Evolutionary conservation across 2,888 invertebrate species (phyloP), one percentile per base, ranked within the genome.

Genomic region (Yponomeuta plumbellus): DNA sequence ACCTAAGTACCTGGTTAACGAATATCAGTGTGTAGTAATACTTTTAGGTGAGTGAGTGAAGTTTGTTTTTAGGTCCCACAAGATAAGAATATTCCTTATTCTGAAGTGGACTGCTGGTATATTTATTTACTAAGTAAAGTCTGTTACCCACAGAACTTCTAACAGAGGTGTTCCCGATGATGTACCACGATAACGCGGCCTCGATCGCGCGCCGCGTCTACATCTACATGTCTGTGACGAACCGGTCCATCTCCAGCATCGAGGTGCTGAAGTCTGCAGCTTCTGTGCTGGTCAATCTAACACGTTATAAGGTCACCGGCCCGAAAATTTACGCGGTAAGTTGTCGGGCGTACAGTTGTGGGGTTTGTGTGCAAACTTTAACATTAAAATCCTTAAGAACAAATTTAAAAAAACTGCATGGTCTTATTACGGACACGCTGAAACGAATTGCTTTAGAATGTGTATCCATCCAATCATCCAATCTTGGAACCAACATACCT

Each of bases 211-310:
- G 80, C 3, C 77, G 80, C 23, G 84, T 91, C 40, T 84, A 85
- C 74, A 71, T 78, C 1, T 91, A 86, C 71, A 91, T 91, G 88
- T 82, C 83, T 0, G 77, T 79, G 22, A 84, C 92, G 2, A 93
- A 92, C 75, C 88, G 94, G 70, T 94, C 94, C 34, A 81, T 93
- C 66, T 93, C 94, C 2, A 93, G 94, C 75, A 87, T 93, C 72
- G 91, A 92, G 71, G 88, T 92, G 63, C 85, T 93, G 63, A 88
- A 89, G 61, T 83, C 85, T 20, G 92, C 92, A 0, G 86, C 92
- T 5, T 88, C 92, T 21, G 92, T 95, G 61, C 89, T 96, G 44
- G 92, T 95, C 61, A 95, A 95, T 75, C 82, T 96, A 69, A 92
- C 93, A 13, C 93, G 95, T 67, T 94, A 94, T 72, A 86, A 86